These are phyloP conservation scores for Zeugodacus cucurbitae DNA, from an alignment of 1,140 invertebrate species.

Conservation along the genomic window DNA sequence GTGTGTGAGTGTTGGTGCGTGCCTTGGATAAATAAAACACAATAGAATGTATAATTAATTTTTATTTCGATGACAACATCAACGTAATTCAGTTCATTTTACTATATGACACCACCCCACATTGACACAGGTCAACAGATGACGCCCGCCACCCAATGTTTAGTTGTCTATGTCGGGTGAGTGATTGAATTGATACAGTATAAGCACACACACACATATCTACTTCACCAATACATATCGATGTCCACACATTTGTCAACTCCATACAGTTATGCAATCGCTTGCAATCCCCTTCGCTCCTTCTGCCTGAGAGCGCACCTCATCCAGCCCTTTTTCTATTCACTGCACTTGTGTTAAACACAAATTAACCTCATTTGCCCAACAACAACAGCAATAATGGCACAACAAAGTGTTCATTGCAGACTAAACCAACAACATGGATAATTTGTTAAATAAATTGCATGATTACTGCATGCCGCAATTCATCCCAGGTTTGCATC, in stretches of 20 bases:
- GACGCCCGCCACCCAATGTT: neutral
- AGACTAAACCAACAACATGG: constrained; percentile 65
- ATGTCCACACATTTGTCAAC: neutral
- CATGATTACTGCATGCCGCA: constrained; percentile 40
- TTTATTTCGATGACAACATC: constrained; percentile 66
- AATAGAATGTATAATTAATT: constrained; percentile 66
- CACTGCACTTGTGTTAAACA: constrained; percentile 51
- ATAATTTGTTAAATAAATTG: constrained; percentile 67
- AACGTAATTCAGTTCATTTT: constrained; percentile 47
- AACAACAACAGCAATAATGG: neutral
- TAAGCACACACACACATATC: neutral
- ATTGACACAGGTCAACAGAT: neutral
- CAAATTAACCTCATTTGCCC: constrained; percentile 65
- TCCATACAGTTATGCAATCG: neutral
- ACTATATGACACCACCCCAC: neutral
- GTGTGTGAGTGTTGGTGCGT: neutral
- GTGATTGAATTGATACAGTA: neutral
- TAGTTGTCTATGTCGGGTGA: neutral
- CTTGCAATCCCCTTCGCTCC: neutral
- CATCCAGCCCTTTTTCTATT: constrained; percentile 38
- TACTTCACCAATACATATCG: constrained; percentile 16
- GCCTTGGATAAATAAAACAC: constrained; percentile 45
- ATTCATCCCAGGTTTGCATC: neutral
- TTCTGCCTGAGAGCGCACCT: neutral
- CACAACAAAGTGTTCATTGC: constrained; percentile 44